Conservation (phyloP, 2,113 vertebrate genomes). For the Corvus hawaiiensis region DNA sequence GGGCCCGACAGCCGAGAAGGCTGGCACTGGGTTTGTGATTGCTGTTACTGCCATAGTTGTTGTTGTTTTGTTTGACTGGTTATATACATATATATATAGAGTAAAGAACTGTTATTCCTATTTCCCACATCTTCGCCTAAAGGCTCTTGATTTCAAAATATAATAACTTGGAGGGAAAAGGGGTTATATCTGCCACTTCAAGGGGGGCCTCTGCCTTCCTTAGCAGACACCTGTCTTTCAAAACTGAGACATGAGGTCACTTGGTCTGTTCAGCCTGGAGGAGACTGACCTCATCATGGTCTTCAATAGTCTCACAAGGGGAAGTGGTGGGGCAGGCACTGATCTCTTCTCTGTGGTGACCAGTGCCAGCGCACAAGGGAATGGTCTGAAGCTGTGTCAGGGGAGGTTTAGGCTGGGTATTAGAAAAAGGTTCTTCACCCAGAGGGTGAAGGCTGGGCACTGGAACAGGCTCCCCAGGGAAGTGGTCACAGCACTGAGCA, state of each 20-base stretch:
- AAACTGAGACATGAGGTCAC: not conserved
- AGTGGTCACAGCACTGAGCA: rapidly evolving
- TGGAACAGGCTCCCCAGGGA: not conserved
- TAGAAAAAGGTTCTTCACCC: not conserved
- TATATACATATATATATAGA: too few species aligned
- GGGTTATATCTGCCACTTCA: too few species aligned
- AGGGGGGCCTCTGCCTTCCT: too few species aligned
- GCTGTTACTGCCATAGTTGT: too few species aligned
- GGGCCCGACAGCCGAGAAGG: too few species aligned
- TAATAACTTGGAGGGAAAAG: too few species aligned
- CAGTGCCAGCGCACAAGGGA: rapidly evolving
- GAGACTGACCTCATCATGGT: not conserved
- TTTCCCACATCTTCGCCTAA: too few species aligned
- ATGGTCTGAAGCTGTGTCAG: not conserved
- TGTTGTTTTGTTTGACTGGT: too few species aligned
- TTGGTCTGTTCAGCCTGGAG: not conserved
- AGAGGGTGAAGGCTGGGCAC: not conserved
- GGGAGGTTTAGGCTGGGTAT: not conserved
- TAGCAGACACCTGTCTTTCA: too few species aligned
- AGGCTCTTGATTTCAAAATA: too few species aligned
- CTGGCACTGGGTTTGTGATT: too few species aligned
- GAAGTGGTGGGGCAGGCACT: rapidly evolving
- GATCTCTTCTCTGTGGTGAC: not conserved
- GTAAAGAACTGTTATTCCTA: too few species aligned
- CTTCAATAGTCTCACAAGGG: not conserved